Evolutionary conservation across 2,113 vertebrate genomes (phyloP).

Genomic region (Plestiodon gilberti): DNA sequence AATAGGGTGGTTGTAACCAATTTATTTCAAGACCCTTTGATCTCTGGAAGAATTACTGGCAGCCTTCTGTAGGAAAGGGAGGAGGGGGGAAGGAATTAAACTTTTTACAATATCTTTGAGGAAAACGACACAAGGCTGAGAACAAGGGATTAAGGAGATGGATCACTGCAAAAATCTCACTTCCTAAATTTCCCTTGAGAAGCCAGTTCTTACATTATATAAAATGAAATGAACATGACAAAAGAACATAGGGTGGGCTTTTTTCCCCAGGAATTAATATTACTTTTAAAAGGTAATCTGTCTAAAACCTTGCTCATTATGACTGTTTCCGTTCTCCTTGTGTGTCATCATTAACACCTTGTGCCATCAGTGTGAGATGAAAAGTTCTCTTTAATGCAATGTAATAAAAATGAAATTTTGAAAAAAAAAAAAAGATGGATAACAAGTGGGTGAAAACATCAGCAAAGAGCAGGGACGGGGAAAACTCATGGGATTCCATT

Average conservation of each 20-base stretch:
- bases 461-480: background rate
- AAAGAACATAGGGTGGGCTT: background rate
- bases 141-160: background rate
- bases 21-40: background rate
- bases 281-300: constrained; percentile 7
- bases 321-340: background rate
- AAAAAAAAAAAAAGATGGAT: background rate
- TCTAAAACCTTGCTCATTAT: background rate
- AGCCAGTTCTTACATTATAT: background rate
- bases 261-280: background rate
- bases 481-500: background rate
- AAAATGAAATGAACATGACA: constrained; percentile 15
- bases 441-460: background rate
- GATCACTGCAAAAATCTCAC: background rate
- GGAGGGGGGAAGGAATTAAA: background rate
- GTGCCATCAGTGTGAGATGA: background rate
- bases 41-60: background rate
- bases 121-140: background rate
- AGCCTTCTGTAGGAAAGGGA: background rate
- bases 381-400: constrained; percentile 17
- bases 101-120: background rate
- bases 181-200: constrained; percentile 26
- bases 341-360: background rate
- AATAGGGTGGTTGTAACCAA: background rate
- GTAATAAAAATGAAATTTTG: background rate